Conservation (phyloP, 1,140 invertebrate species). For the Drosophila arawakana region DNA sequence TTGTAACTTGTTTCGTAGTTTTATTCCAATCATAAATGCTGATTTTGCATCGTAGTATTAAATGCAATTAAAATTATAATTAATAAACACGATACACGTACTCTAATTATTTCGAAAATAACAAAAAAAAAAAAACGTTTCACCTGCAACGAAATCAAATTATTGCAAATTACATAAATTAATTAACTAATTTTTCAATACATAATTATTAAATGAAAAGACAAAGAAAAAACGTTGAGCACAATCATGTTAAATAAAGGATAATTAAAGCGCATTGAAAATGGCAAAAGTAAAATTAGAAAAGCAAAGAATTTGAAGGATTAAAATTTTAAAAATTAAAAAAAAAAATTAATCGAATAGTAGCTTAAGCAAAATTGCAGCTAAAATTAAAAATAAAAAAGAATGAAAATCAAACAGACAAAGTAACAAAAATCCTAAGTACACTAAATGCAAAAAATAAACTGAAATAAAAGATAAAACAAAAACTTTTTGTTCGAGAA, state of each 20-base stretch:
- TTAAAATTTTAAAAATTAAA: constrained; percentile 8
- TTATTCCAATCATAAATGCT: constrained; percentile 45
- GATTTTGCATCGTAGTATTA: constrained; percentile 48
- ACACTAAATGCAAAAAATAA: constrained; percentile 51
- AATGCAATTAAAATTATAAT: constrained; percentile 49
- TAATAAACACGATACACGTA: constrained; percentile 10
- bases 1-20: constrained; percentile 34
- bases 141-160: constrained; percentile 52
- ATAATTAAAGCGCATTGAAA: constrained; percentile 61
- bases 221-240: constrained; percentile 68
- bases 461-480: constrained; percentile 41
- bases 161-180: constrained; percentile 28
- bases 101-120: constrained; percentile 11
- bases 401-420: constrained; percentile 6
- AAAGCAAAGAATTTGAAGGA: background rate
- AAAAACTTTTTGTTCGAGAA: constrained; percentile 5
- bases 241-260: constrained; percentile 73
- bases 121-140: constrained; percentile 32
- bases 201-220: constrained; percentile 21
- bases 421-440: constrained; percentile 47
- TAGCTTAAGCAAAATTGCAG: constrained; percentile 56
- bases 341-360: constrained; percentile 17
- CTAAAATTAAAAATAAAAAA: constrained; percentile 37
- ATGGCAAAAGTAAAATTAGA: constrained; percentile 43
- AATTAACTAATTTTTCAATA: constrained; percentile 40